Evolutionary conservation across 2,888 invertebrate genomes (phyloP).

Genomic region (Scelioninae gen. 2): DNA sequence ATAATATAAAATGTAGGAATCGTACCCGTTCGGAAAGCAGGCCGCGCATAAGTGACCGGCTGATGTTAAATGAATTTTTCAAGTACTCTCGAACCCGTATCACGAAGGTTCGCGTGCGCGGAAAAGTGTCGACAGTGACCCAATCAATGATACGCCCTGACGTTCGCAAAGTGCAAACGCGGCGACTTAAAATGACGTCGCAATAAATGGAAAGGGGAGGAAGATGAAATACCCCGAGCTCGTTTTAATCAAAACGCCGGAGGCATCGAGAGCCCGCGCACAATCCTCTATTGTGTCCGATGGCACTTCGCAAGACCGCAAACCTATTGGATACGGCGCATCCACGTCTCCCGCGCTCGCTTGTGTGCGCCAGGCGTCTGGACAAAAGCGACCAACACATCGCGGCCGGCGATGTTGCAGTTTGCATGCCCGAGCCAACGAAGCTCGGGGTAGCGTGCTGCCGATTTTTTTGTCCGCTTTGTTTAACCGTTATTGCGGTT

Average conservation of each 20-base stretch:
- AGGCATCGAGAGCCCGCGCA: conserved; percentile 61
- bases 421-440: conserved; percentile 30
- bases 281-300: conserved; percentile 66
- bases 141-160: conserved; percentile 54
- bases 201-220: conserved; percentile 53
- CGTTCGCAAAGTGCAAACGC: conserved; percentile 56
- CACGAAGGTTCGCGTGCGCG: conserved; percentile 30
- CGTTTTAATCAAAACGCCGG: conserved; percentile 69
- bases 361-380: conserved; percentile 27
- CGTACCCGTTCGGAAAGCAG: conserved; percentile 20
- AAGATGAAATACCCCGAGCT: conserved; percentile 54
- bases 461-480: no score
- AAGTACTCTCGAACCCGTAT: conserved; percentile 38
- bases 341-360: conserved; percentile 30
- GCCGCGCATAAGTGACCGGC: conserved; percentile 29
- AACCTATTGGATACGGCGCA: conserved; percentile 57
- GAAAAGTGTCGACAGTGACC: conserved; percentile 41
- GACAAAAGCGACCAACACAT: conserved; percentile 34
- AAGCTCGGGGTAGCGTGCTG: no score
- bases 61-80: conserved; percentile 49
- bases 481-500: no score
- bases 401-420: conserved; percentile 14
- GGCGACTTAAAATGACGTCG: conserved; percentile 52
- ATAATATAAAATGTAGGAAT: conserved; percentile 27
- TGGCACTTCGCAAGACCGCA: conserved; percentile 64